phyloP scores from a whole-genome alignment of 23 tunicate species.

The Phallusia fumigata region DNA sequence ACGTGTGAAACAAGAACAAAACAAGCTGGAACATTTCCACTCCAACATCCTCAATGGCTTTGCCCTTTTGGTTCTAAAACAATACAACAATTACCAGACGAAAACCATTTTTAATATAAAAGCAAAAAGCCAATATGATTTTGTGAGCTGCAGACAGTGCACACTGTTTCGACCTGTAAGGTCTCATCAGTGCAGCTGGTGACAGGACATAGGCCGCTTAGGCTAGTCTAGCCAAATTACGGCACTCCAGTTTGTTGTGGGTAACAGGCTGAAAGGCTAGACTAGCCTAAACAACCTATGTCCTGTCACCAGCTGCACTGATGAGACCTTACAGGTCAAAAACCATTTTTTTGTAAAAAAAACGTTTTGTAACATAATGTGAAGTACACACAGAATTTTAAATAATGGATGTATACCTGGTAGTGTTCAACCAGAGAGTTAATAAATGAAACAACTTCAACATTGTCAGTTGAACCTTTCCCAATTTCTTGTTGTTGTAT shows the following conservation, averaged over 20 bases:
- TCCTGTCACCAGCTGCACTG: no score
- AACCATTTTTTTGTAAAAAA: no score
- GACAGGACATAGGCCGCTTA: no score
- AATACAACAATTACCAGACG: not conserved
- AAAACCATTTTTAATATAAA: not conserved
- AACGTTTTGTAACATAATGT: not conserved
- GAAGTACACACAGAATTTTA: not conserved
- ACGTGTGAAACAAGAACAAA: constrained; percentile 65
- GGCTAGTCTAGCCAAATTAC: no score
- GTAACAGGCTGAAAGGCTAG: no score
- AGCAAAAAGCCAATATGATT: no score
- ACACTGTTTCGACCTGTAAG: no score
- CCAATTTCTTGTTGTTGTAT: constrained; percentile 15
- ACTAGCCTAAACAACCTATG: no score
- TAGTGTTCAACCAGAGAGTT: not conserved
- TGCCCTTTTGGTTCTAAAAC: not conserved
- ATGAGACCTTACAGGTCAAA: no score
- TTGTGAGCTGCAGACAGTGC: no score
- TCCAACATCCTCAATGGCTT: constrained; percentile 21
- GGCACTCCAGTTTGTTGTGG: no score
- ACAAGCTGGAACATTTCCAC: constrained; percentile 75
- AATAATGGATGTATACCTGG: not conserved
- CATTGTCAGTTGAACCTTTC: not conserved
- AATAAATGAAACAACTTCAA: not conserved
- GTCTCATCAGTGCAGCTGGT: no score